Evolutionary conservation across 2,113 vertebrate genomes (phyloP), one percentile per base, ranked within the genome.

Genomic region (Indicator maculatus): DNA sequence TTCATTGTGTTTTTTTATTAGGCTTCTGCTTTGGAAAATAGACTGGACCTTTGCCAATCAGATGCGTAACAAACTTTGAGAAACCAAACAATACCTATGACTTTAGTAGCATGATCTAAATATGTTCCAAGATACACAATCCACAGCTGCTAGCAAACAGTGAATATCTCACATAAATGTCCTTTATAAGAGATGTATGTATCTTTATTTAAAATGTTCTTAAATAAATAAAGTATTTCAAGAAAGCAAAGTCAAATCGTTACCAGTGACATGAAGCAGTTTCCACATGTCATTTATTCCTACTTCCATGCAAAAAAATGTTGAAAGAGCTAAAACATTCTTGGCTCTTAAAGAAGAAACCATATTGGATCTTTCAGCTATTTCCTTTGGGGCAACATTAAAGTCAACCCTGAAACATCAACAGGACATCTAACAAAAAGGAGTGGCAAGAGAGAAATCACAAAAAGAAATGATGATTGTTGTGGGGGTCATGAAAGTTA

Each of bases 211-310:
- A 83, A 95, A 90, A 93, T 33, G 59, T 31, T 74, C 41, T 75
- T 81, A 71, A 56, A 33, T 83, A 95, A 96, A 96, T 95, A 84
- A 85, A 78, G 65, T 53, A 47, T 79, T 95, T 94, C 83, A 82
- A 53, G 26, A 91, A 95, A 94, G 63, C 19, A 86, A 86, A 1
- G 70, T 95, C 74, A 96, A 95, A 92, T 84, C 83, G 71, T 93
- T 96, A 96, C 44, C 64, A 88, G 50, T 94, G 95, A 96, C 93
- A 95, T 36, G 81, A 97, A 96, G 78, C 96, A 98, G 89, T 80
- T 12, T 93, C 65, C 71, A 89, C 58, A 84, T 95, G 83, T 88
- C 92, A 95, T 91, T 93, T 95, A 58, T 93, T 96, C 83, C 55
- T 85, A 61, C 53, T 93, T 91, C 77, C 58, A 83, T 50, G 52